These are phyloP conservation scores for Cisticola juncidis DNA, from an alignment of 2,113 vertebrate species.

Conservation along the genomic window DNA sequence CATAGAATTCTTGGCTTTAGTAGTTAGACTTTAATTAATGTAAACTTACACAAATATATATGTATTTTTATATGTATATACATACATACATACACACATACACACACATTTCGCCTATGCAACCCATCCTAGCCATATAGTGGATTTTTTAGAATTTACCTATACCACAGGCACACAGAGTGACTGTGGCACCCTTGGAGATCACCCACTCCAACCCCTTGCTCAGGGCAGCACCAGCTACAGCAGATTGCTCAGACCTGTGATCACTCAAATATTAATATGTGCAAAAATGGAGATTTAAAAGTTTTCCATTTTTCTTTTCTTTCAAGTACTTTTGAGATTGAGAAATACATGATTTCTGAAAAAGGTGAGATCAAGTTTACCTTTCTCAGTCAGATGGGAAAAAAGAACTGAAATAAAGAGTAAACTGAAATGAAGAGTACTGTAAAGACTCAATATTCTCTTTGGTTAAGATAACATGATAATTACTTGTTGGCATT, in stretches of 20 bases:
- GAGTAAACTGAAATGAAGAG: not conserved
- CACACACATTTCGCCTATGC: not conserved
- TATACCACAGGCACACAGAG: not conserved
- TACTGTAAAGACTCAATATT: not conserved
- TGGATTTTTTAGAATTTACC: not conserved
- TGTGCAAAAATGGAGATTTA: fast-evolving
- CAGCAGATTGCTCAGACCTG: not conserved
- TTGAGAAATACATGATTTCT: not conserved
- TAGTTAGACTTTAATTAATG: not conserved
- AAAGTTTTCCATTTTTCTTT: not conserved
- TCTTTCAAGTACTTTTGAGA: not conserved
- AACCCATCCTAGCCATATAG: not conserved
- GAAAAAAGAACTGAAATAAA: not conserved
- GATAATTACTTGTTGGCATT: not conserved
- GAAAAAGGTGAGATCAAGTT: not conserved
- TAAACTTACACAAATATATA: not conserved
- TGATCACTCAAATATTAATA: not conserved
- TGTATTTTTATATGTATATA: not conserved
- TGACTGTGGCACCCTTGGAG: not conserved
- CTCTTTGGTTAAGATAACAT: not conserved
- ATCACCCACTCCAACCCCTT: not conserved
- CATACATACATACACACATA: fast-evolving
- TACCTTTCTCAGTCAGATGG: not conserved
- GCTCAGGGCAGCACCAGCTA: not conserved
- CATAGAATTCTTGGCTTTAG: not conserved